Evolutionary conservation across 2,797 vertebrate genomes (phyloP), one percentile per base, ranked within the genome.

Genomic region (Serranus cabrilla): DNA sequence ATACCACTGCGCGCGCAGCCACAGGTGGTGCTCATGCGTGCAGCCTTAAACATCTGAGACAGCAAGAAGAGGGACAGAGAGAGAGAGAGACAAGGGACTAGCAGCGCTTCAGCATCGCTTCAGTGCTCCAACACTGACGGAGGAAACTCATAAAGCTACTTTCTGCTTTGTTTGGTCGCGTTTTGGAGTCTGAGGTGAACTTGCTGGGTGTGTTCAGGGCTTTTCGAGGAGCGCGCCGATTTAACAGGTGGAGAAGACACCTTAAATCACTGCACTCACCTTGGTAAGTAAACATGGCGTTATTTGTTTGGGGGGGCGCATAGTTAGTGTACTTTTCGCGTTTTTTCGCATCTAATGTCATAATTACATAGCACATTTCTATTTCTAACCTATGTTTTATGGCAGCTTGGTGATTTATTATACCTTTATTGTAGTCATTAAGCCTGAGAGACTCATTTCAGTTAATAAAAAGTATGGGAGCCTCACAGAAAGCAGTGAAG

Each of bases 11-110:
- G 76, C 81, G 78, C 79, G 71, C 71, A 76, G 68, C 76, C 76
- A 62, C 87, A 91, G 90, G 92, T 89, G 86, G 71, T 17, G 71
- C 74, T 27, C 45, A 10, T 16, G 66, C 65, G 85, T 49, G 78
- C 46, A 76, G 57, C 66, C 65, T 37, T 17, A 2, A n/a, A 7
- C 59, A 3, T 47, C 51, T 65, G 71, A 78, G 31, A 34, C 42
- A 1, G 1, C 55, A 37, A 34, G 60, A 25, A 34, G 37, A 52
- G 40, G 23, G 13, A 21, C 23, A 2, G 18, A 50, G 18, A n/a
- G 20, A n/a, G 40, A 40, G 40, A 14, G 12, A 43, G 18, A 58
- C 49, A 2, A 16, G 60, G 54, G 57, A 73, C 71, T 27, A 17
- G 0, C 52, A 31, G 59, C 42, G 31, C 62, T 12, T 60, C 34